Evolutionary conservation across 2,888 invertebrate genomes (phyloP), one percentile per base, ranked within the genome.

Genomic region (Rhingia campestris): DNA sequence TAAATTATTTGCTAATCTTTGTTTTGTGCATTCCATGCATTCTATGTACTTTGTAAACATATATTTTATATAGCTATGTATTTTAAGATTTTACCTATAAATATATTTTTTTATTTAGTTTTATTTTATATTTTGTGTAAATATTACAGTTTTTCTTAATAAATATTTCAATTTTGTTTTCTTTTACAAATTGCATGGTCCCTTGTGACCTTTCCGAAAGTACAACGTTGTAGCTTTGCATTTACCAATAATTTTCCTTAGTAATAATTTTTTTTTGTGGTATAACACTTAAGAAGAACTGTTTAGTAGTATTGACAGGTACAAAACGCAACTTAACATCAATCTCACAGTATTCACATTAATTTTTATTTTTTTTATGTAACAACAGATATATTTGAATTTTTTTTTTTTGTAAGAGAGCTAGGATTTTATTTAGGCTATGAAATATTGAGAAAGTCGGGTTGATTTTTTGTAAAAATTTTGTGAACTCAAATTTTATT

Each of bases 321-420:
- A 84, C 84, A 74, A 84, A 84, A 84, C 79, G 84, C 84, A 84
- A 84, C 84, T 80, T 84, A 84, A 84, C 84, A 84, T 74, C 80
- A 66, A 84, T 84, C 67, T 84, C 82, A 82, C 67, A 59, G 66
- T 70, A 76, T 61, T 58, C 63, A 75, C 54, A 74, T 75, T 54
- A 30, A 45, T 47, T 58, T 77, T 33, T 10, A 33, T 45, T 22
- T 30, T 74, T 53, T 69, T 41, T 49, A 35, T 56, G 64, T 45
- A 51, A 72, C 53, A 81, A 72, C 73, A 79, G 56, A 37, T 73
- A 73, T n/a, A 35, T 70, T 45, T 30, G 39, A 56, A 81, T 12
- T 32, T 47, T 12, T 69, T n/a, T 59, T 30, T 32, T 32, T 39
- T 69, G 32, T 51, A 39, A 39, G 12, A 22, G 33, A 47, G 33